Evolutionary conservation across 2,113 vertebrate species (phyloP).

Genomic region (Notothenia rossii): DNA sequence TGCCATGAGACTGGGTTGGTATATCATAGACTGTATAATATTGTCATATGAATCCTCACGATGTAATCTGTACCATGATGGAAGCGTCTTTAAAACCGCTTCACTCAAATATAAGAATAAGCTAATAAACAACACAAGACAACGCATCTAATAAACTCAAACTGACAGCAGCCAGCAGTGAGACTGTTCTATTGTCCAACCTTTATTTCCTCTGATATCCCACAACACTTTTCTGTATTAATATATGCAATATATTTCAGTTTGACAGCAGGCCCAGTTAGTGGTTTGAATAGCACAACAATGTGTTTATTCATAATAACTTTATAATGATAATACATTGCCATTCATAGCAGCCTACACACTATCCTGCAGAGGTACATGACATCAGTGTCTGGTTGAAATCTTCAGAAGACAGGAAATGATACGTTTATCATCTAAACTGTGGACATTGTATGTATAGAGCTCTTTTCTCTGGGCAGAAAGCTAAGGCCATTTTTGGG

Average conservation of each 20-base stretch:
- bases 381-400: conserved; percentile 16
- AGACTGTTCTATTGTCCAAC: neutral
- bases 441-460: no score
- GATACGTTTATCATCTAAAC: neutral
- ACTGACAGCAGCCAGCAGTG: neutral
- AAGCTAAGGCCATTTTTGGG: neutral
- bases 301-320: conserved; percentile 46
- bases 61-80: neutral
- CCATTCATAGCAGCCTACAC: conserved; percentile 33
- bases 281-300: conserved; percentile 43
- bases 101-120: neutral
- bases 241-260: conserved; percentile 34
- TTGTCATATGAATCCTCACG: neutral
- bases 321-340: conserved; percentile 52
- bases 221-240: conserved; percentile 22
- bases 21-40: neutral
- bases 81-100: neutral
- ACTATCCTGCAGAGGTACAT: conserved; percentile 16
- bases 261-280: conserved; percentile 38
- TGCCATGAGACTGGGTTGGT: no score
- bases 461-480: neutral
- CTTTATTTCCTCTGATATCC: conserved; percentile 1
- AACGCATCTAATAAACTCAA: neutral
- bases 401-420: neutral
- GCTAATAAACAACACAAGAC: neutral